phyloP scores from a whole-genome alignment of 2,113 vertebrate genomes.

The Cranoglanis bouderius region DNA sequence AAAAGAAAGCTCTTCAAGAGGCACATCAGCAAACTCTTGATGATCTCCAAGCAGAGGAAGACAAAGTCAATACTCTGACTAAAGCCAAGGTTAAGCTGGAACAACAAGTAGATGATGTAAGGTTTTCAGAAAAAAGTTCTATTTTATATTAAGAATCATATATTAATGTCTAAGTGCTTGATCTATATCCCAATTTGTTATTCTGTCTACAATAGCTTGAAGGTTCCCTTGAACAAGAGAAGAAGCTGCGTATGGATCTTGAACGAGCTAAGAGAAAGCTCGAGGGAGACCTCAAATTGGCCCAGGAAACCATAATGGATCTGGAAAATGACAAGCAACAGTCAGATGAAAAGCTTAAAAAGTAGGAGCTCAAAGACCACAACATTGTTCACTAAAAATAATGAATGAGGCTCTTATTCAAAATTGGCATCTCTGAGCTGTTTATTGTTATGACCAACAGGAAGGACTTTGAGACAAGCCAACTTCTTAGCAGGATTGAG shows the following conservation, averaged over 20 bases:
- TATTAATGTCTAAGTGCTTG: neutral
- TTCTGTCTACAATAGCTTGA: conserved; percentile 52
- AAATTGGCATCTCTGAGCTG: neutral
- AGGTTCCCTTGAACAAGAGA: conserved; percentile 66
- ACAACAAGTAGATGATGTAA: conserved; percentile 56
- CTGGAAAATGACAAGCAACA: conserved; percentile 61
- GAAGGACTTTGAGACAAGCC: conserved; percentile 67
- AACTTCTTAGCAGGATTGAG: conserved; percentile 64
- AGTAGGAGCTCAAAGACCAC: conserved; percentile 20
- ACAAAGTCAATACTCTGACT: conserved; percentile 55
- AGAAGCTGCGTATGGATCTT: conserved; percentile 66
- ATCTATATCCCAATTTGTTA: neutral
- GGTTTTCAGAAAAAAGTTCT: conserved; percentile 4
- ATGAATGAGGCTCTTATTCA: conserved; percentile 1
- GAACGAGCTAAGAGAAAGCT: conserved; percentile 66
- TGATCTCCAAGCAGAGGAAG: conserved; percentile 56
- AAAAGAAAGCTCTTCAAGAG: conserved; percentile 57
- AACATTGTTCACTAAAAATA: neutral
- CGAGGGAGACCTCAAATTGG: conserved; percentile 66
- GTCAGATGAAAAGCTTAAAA: conserved; percentile 49
- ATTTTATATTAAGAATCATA: neutral
- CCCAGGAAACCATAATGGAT: conserved; percentile 64
- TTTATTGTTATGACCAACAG: conserved; percentile 46
- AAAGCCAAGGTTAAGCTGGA: conserved; percentile 55
- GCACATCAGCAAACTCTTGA: conserved; percentile 56